Percentiles rank a stretch among this genome's conserved stretches.
phyloP scores from a whole-genome alignment of 1,140 invertebrate species.

The Streblospio benedicti region DNA sequence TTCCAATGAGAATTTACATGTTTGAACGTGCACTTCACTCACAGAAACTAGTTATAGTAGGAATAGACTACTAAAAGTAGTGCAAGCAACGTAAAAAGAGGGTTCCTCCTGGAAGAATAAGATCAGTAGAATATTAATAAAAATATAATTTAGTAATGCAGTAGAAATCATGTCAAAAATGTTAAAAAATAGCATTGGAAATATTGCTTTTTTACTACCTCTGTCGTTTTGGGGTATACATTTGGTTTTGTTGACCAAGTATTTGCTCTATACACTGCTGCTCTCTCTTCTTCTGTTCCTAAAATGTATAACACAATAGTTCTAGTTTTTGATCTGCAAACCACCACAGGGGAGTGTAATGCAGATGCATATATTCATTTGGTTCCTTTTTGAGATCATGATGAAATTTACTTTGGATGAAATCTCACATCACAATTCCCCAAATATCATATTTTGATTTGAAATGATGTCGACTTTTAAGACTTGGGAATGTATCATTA shows the following conservation, averaged over 20 bases:
- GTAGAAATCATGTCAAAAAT: too few relatives aligned
- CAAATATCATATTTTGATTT: neutral
- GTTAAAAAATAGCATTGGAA: too few relatives aligned
- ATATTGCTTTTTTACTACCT: too few relatives aligned
- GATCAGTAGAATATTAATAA: too few relatives aligned
- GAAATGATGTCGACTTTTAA: neutral
- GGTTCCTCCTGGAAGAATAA: too few relatives aligned
- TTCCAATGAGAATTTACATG: too few relatives aligned
- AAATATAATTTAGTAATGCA: too few relatives aligned
- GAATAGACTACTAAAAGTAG: too few relatives aligned
- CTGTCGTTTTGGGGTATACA: conserved; percentile 43
- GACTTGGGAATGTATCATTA: too few relatives aligned
- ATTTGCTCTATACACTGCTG: conserved; percentile 43
- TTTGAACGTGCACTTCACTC: too few relatives aligned
- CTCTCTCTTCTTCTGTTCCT: conserved; percentile 58
- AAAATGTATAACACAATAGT: neutral
- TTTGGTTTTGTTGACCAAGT: conserved; percentile 10
- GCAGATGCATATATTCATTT: neutral
- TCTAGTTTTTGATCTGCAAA: neutral
- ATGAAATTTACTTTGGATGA: neutral
- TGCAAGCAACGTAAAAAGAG: too few relatives aligned
- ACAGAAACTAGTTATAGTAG: too few relatives aligned
- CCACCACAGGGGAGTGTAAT: neutral
- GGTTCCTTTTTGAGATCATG: neutral
- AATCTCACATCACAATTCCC: neutral